phyloP scores from a whole-genome alignment of 2,888 invertebrate genomes.

The Lapara coniferarum region DNA sequence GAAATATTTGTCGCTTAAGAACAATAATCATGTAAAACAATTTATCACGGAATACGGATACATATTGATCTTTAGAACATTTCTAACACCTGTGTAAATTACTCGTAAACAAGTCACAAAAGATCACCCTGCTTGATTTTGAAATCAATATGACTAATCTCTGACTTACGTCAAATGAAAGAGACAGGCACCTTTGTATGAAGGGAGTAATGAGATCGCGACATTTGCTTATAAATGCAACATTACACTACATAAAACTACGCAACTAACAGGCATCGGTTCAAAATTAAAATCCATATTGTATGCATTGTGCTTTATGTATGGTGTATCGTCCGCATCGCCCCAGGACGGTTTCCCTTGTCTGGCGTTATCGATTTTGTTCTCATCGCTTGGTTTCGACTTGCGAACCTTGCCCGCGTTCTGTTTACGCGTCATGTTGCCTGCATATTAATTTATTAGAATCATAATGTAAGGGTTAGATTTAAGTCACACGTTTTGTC shows the following conservation, averaged over 20 bases:
- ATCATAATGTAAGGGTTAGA: neutral
- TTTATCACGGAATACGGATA: too few species aligned
- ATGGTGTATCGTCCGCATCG: conserved; percentile 47
- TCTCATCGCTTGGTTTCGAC: conserved; percentile 56
- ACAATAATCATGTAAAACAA: too few species aligned
- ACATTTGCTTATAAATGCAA: conserved; percentile 26
- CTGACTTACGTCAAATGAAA: too few species aligned
- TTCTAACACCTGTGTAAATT: too few species aligned
- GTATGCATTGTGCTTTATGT: conserved; percentile 51
- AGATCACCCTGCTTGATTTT: too few species aligned
- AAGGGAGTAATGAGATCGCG: too few species aligned
- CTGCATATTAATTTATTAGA: conserved; percentile 44
- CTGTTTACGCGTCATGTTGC: conserved; percentile 75
- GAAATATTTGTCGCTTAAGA: too few species aligned
- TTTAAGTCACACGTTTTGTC: neutral
- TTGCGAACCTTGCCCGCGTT: conserved; percentile 59
- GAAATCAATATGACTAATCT: too few species aligned
- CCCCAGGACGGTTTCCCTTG: conserved; percentile 58
- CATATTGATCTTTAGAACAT: too few species aligned
- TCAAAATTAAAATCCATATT: conserved; percentile 75
- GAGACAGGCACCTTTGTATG: too few species aligned
- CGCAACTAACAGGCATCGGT: conserved; percentile 73
- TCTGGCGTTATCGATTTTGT: conserved; percentile 54
- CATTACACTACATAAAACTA: conserved; percentile 31
- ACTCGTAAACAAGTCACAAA: too few species aligned